Conservation (phyloP, 2,888 invertebrate species). For the Parnassius apollo region DNA sequence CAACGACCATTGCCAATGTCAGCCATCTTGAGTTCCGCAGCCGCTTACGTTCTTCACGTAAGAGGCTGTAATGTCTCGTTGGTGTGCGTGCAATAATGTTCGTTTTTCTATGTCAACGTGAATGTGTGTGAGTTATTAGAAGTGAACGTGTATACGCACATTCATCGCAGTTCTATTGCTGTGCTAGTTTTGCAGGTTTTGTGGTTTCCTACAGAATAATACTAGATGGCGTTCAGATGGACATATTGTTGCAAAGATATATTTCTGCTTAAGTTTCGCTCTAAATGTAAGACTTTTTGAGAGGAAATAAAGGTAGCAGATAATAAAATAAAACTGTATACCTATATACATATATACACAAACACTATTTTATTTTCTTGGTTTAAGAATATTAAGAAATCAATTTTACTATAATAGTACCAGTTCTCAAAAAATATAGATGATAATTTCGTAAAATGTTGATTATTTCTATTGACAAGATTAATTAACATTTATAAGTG, state of each 20-base stretch:
- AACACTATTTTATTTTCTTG: no score
- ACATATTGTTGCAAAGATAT: constrained; percentile 14
- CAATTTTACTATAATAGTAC: no score
- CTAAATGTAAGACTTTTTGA: constrained; percentile 3
- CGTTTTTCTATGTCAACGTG: constrained; percentile 69
- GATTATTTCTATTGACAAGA: no score
- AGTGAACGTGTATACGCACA: constrained; percentile 54
- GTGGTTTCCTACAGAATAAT: constrained; percentile 34
- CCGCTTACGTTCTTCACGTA: constrained; percentile 80
- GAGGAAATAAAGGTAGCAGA: no score
- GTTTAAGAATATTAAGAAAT: no score
- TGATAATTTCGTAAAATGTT: no score
- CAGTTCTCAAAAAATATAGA: no score
- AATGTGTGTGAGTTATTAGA: constrained; percentile 58
- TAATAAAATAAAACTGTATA: no score
- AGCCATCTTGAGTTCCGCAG: constrained; percentile 81
- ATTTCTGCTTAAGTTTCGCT: constrained; percentile 9
- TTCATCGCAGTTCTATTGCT: constrained; percentile 37
- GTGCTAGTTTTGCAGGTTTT: constrained; percentile 38
- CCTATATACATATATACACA: no score
- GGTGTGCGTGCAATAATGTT: constrained; percentile 72
- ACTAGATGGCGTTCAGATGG: constrained; percentile 44
- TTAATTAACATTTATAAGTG: no score
- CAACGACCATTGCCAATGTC: constrained; percentile 81
- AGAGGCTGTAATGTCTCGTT: constrained; percentile 73